These are phyloP conservation scores for Periophthalmus magnuspinnatus DNA, from an alignment of 2,797 vertebrate species.

Conservation along the genomic window DNA sequence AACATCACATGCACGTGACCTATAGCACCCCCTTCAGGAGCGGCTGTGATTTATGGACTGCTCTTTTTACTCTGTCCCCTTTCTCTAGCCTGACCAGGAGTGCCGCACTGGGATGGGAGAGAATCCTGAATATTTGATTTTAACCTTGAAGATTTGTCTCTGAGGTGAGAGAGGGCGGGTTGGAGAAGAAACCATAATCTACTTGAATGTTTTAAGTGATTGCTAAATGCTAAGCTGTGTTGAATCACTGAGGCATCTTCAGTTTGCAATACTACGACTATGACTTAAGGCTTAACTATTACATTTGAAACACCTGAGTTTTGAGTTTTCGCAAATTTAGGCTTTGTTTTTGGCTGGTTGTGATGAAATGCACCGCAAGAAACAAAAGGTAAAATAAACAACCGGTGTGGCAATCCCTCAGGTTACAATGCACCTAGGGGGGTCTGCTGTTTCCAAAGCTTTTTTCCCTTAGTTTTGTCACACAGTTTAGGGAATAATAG, in stretches of 20 bases:
- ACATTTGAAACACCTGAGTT: conserved; percentile 28
- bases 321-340: conserved; percentile 23
- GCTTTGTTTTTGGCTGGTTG: conserved; percentile 24
- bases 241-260: not conserved
- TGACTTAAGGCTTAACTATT: conserved; percentile 14
- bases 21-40: conserved; percentile 74
- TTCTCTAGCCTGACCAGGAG: conserved; percentile 34
- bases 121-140: conserved; percentile 42
- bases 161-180: conserved; percentile 20
- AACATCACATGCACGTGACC: conserved; percentile 96
- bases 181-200: conserved; percentile 26
- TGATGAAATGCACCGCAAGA: conserved; percentile 56
- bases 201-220: conserved; percentile 34
- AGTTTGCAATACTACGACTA: not conserved
- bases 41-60: conserved; percentile 37
- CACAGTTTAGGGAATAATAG: conserved; percentile 29
- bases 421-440: conserved; percentile 33
- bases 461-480: conserved; percentile 41
- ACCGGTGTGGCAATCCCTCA: conserved; percentile 37
- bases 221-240: conserved; percentile 14
- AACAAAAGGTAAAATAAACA: conserved; percentile 43
- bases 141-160: conserved; percentile 31
- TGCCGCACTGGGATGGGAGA: conserved; percentile 37
- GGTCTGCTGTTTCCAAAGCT: conserved; percentile 43
- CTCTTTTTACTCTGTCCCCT: conserved; percentile 10